Conservation (phyloP, 2,888 invertebrate species). For the Agriopis aurantiaria region DNA sequence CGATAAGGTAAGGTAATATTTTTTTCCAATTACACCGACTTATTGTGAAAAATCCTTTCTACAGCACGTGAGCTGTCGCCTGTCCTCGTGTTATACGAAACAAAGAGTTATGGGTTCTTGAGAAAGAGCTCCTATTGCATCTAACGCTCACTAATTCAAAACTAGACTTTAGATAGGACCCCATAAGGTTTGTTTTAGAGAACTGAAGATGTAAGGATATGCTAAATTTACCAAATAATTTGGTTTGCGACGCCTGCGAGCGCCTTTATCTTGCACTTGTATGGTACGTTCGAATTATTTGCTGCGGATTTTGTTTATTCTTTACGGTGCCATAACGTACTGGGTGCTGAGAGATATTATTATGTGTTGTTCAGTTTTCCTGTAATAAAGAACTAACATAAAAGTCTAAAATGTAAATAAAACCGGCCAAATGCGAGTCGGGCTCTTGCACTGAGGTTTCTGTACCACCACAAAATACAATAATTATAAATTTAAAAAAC, state of each 20-base stretch:
- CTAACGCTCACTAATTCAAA: conserved; percentile 26
- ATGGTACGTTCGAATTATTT: conserved; percentile 46
- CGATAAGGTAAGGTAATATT: conserved; percentile 30
- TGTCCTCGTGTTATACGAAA: conserved; percentile 56
- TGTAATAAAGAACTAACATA: not conserved
- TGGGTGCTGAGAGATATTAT: conserved; percentile 8
- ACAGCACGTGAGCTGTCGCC: conserved; percentile 51
- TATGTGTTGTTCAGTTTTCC: not conserved
- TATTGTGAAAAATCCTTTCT: conserved; percentile 48
- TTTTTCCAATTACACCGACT: conserved; percentile 42
- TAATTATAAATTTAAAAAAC: no score
- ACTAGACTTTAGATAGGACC: conserved; percentile 24
- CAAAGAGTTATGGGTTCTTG: conserved; percentile 55
- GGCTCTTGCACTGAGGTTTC: no score
- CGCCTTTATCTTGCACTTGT: conserved; percentile 52
- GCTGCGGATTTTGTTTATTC: conserved; percentile 45
- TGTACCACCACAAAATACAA: no score
- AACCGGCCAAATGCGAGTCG: no score
- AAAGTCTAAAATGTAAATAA: no score
- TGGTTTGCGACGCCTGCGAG: conserved; percentile 53
- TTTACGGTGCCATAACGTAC: conserved; percentile 29
- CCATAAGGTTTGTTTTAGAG: conserved; percentile 4
- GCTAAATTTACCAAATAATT: conserved; percentile 52
- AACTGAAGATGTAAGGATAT: conserved; percentile 20
- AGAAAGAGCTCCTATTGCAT: conserved; percentile 50